Evolutionary conservation across 1,140 invertebrate genomes (phyloP).

Genomic region (Phocides pigmalion): DNA sequence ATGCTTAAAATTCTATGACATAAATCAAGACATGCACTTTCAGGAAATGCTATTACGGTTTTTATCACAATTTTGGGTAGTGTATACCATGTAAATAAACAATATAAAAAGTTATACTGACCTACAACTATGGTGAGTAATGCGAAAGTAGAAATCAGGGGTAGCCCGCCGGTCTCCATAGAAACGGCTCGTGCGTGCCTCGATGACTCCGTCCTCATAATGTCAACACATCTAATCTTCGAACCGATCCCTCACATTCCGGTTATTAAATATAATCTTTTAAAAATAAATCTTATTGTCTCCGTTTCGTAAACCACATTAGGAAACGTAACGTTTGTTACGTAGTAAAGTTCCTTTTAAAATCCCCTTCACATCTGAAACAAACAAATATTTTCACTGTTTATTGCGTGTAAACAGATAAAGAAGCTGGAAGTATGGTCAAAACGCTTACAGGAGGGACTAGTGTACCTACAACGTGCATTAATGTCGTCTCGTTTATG

Average conservation of each 20-base stretch:
- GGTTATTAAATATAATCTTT: conserved; percentile 31
- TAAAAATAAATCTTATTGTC: conserved; percentile 37
- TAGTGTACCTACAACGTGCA: conserved; percentile 17
- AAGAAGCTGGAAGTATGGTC: conserved; percentile 5
- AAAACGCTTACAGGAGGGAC: conserved; percentile 1
- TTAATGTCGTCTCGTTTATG: conserved; percentile 16
- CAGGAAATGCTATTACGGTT: too few relatives aligned
- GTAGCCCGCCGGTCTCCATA: conserved; percentile 74
- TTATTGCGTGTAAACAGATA: conserved; percentile 2
- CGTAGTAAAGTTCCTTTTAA: conserved; percentile 3
- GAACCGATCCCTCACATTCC: conserved; percentile 50
- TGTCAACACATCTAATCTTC: conserved; percentile 60
- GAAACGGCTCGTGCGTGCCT: conserved; percentile 56
- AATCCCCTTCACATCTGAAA: conserved; percentile 48
- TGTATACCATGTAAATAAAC: too few relatives aligned
- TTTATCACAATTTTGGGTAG: too few relatives aligned
- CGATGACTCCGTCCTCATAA: conserved; percentile 59
- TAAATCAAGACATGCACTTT: too few relatives aligned
- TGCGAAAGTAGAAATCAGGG: conserved; percentile 73
- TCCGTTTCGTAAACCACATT: conserved; percentile 26
- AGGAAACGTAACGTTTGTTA: too few relatives aligned
- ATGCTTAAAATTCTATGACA: too few relatives aligned
- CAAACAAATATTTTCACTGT: conserved; percentile 36
- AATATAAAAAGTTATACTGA: conserved; percentile 47
- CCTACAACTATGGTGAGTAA: conserved; percentile 76